These are phyloP conservation scores for Vandiemenella viatica DNA, from an alignment of 2,888 invertebrate species.

Conservation along the genomic window DNA sequence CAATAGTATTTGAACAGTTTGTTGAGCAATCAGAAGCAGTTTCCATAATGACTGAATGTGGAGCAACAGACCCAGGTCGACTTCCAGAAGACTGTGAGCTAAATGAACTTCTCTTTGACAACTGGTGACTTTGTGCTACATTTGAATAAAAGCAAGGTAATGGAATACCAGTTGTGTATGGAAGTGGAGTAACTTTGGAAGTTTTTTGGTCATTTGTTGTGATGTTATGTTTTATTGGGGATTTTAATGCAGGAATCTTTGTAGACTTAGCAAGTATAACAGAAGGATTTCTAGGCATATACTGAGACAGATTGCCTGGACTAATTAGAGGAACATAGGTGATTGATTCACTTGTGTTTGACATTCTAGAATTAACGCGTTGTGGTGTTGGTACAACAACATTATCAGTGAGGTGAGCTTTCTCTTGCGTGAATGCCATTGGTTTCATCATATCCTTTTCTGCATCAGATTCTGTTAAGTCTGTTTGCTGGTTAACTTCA, in stretches of 20 bases:
- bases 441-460: conserved; percentile 11
- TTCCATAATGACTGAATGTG: background rate
- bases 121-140: background rate
- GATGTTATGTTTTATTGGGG: background rate
- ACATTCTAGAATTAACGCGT: conserved; percentile 7
- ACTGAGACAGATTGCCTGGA: background rate
- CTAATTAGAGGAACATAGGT: background rate
- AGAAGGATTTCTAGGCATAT: too few species aligned
- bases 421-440: conserved; percentile 18
- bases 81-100: conserved; percentile 8
- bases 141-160: conserved; percentile 9
- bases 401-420: conserved; percentile 14
- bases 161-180: conserved; percentile 7
- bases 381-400: conserved; percentile 18
- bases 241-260: background rate
- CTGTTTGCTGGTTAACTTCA: too few species aligned
- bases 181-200: background rate
- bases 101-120: conserved; percentile 6
- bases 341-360: background rate
- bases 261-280: background rate
- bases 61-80: conserved; percentile 5
- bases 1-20: background rate
- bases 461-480: background rate
- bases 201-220: background rate
- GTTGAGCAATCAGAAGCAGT: background rate